Evolutionary conservation across 2,888 invertebrate genomes (phyloP), one percentile per base, ranked within the genome.

Genomic region (Meliscaeva auricollis): DNA sequence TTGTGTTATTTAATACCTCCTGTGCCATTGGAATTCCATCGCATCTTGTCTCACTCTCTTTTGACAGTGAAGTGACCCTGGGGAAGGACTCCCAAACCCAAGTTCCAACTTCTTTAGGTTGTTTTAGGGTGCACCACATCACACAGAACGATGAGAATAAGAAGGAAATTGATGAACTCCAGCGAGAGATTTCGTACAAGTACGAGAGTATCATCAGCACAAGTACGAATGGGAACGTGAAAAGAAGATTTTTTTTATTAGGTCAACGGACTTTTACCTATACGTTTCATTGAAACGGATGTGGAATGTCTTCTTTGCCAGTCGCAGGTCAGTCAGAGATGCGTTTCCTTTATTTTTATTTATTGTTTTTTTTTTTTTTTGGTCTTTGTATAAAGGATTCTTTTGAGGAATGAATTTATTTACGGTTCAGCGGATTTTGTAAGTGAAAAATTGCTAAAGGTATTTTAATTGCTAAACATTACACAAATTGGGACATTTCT

Each of bases 1-100:
- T 80, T 75, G 75, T 81, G 85, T 85, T 85, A 85, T 85, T 85
- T 81, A 85, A 85, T 81, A 85, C 81, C 76, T 78, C 73, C 54
- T 62, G 72, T 69, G 69, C 69, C n/a, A 46, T 46, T 38, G 73
- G 64, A 73, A 81, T 85, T 81, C 76, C 80, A 85, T 76, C 30
- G 76, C 46, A 41, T 17, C 41, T 50, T 74, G 54, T 69, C 69
- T 74, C 30, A 62, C 22, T 52, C 20, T 73, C 11, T 38, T 73
- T 68, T 38, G 62, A 58, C 72, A 58, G 26, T 60, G 38, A 56
- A 68, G 17, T 84, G 79, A 84, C 84, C 84, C 52, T 75, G 60
- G 75, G 35, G 66, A 84, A 80, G 84, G 75, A 75, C 75, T 72
- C 46, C 15, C 30, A 44, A 35, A 32, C 26, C 20, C 44, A 50